Evolutionary conservation across 2,797 vertebrate species (phyloP).

Genomic region (Aplochiton taeniatus): DNA sequence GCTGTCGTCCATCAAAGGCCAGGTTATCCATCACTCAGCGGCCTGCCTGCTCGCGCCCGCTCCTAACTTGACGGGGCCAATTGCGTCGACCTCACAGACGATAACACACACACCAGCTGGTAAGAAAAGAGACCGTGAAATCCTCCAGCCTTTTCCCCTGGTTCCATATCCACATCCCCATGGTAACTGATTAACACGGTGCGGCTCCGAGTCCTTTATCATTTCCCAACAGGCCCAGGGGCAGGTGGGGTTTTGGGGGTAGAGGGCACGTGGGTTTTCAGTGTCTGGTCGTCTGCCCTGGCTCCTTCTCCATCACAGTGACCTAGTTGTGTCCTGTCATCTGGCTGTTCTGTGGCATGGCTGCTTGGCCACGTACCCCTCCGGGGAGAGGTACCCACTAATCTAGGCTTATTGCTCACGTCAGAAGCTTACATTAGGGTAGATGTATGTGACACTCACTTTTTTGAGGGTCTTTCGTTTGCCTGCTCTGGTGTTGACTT

Average conservation of each 20-base stretch:
- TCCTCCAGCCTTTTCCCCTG: constrained; percentile 17
- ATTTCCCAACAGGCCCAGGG: constrained; percentile 13
- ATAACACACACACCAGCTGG: constrained; percentile 39
- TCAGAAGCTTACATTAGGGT: constrained; percentile 40
- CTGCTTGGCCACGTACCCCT: constrained; percentile 37
- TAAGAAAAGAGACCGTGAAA: constrained; percentile 50
- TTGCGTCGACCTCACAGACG: constrained; percentile 14
- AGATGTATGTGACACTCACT: constrained; percentile 34
- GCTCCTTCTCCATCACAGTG: constrained; percentile 8
- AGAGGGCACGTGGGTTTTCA: constrained; percentile 32
- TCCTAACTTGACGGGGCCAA: background rate
- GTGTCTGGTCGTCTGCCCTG: constrained; percentile 16
- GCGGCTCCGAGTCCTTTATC: constrained; percentile 44
- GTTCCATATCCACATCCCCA: constrained; percentile 26
- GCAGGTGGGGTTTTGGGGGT: background rate
- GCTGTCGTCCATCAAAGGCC: constrained; percentile 43
- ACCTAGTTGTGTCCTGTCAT: constrained; percentile 46
- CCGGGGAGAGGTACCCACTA: constrained; percentile 31
- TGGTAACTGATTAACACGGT: constrained; percentile 47
- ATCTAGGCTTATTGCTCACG: constrained; percentile 30
- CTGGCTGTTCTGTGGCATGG: constrained; percentile 31
- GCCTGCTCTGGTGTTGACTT: background rate
- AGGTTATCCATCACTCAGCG: constrained; percentile 41
- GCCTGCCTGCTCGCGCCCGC: background rate
- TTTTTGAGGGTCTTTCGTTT: constrained; percentile 22